Base-by-base conservation (phyloP, 1,140 invertebrate genomes). In the Aplysia californica region DNA sequence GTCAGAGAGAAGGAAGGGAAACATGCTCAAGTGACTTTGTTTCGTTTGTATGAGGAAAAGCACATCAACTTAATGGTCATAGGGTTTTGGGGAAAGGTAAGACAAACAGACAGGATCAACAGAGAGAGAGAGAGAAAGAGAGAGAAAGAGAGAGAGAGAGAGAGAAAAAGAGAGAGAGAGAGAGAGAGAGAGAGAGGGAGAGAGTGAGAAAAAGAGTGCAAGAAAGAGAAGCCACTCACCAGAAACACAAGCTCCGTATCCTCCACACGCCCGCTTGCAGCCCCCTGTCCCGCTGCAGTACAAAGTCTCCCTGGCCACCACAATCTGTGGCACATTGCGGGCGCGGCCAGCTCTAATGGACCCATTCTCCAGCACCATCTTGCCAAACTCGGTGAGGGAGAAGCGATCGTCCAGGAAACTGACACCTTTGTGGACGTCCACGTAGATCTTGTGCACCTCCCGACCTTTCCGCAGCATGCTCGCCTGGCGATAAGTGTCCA, bases 381-480 rank as follows among this genome's bases (percentile, higher is more conserved):
- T 80, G 1, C 86, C 86, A 77, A 87, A 87, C 78, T 87, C 86
- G 23, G 86, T 87, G 67, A 85, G 80, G 6, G 80, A 71, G 77
- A 87, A 87, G 35, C 85, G 82, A 71, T 87, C 86, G 64, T 87
- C 86, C 26, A 87, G 77, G 73, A 87, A 86, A 56, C 81, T 84
- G 64, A 83, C 79, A 29, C 86, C 85, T 80, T 87, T 87, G 31
- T 83, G 84, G 18, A 86, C 85, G 18, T 86, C 85, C 10, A 86
- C 84, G 68, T 87, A 87, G 23, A 87, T 86, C 71, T 86, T 85
- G 76, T 87, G 86, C 2, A 87, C 86, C 68, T 87, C 86, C 26
- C 86, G 64, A 20, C 86, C 86, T 75, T 87, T 87, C 3, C 86
- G 78, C 5, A 87, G 78, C 86, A 87, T 87, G 75, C 83, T 85